These are phyloP conservation scores for Trachurus trachurus DNA, from an alignment of 2,797 vertebrate species.

Conservation along the genomic window DNA sequence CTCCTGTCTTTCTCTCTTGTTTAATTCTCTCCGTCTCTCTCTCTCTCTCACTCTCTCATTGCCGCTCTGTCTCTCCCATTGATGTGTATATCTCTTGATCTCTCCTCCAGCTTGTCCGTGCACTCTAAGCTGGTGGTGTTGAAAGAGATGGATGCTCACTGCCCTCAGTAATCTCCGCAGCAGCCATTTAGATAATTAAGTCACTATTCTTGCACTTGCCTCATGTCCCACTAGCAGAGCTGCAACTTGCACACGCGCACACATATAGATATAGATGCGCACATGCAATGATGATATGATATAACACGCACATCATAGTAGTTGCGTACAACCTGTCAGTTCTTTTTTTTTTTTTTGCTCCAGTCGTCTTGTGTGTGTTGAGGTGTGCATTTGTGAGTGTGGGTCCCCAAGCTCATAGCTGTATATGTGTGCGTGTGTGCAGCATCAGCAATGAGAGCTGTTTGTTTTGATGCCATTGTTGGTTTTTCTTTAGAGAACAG, in stretches of 20 bases:
- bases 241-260: slow-evolving; percentile 12
- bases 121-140: slow-evolving; percentile 62
- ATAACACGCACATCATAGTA: background rate
- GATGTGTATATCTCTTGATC: slow-evolving; percentile 71
- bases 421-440: slow-evolving; percentile 6
- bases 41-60: slow-evolving; percentile 51
- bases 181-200: slow-evolving; percentile 83
- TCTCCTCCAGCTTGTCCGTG: slow-evolving; percentile 59
- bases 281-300: slow-evolving; percentile 7
- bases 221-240: slow-evolving; percentile 31
- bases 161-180: slow-evolving; percentile 73
- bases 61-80: slow-evolving; percentile 56
- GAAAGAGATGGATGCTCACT: slow-evolving; percentile 79
- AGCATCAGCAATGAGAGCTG: slow-evolving; percentile 49
- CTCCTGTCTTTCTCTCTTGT: slow-evolving; percentile 43
- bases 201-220: slow-evolving; percentile 74
- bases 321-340: background rate
- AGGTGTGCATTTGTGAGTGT: background rate
- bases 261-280: background rate
- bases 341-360: background rate
- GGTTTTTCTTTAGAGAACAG: slow-evolving; percentile 72
- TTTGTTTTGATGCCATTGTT: slow-evolving; percentile 75
- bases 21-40: slow-evolving; percentile 47
- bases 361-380: slow-evolving; percentile 4
- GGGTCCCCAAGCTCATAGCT: background rate